Percentiles rank a stretch among this genome's conserved stretches.
Evolutionary conservation across 2,113 vertebrate species (phyloP).

Genomic region (Chamaea fasciata): DNA sequence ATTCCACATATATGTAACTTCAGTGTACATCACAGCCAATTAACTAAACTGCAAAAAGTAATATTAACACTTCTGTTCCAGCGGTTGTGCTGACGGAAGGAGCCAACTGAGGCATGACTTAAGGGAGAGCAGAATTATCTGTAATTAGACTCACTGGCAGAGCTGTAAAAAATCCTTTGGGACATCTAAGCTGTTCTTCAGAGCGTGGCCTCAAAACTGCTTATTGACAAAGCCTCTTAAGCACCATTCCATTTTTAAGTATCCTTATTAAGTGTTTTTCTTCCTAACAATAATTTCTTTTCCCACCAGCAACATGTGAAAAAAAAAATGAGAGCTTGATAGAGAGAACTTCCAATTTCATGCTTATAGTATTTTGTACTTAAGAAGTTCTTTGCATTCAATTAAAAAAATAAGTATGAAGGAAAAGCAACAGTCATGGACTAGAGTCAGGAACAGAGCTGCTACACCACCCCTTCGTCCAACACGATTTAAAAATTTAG

Average conservation of each 20-base stretch:
- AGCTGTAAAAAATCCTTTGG: slow-evolving; percentile 33
- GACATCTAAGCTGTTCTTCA: slow-evolving; percentile 37
- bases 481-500: not conserved
- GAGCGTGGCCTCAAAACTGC: slow-evolving; percentile 3
- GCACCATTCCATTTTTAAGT: slow-evolving; percentile 30
- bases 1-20: not conserved
- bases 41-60: slow-evolving; percentile 8
- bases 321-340: not conserved
- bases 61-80: not conserved
- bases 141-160: slow-evolving; percentile 47
- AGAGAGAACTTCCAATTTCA: not conserved
- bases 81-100: not conserved
- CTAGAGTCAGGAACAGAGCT: not conserved
- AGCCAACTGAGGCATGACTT: slow-evolving; percentile 9
- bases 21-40: not conserved
- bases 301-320: not conserved
- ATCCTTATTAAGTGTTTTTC: slow-evolving; percentile 10
- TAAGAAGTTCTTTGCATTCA: not conserved
- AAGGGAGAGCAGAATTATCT: not conserved
- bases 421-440: not conserved
- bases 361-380: not conserved
- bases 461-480: not conserved
- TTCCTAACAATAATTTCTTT: not conserved
- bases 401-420: not conserved
- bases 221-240: slow-evolving; percentile 54